phyloP scores from a whole-genome alignment of 2,797 vertebrate genomes.

The Sus cebifrons region DNA sequence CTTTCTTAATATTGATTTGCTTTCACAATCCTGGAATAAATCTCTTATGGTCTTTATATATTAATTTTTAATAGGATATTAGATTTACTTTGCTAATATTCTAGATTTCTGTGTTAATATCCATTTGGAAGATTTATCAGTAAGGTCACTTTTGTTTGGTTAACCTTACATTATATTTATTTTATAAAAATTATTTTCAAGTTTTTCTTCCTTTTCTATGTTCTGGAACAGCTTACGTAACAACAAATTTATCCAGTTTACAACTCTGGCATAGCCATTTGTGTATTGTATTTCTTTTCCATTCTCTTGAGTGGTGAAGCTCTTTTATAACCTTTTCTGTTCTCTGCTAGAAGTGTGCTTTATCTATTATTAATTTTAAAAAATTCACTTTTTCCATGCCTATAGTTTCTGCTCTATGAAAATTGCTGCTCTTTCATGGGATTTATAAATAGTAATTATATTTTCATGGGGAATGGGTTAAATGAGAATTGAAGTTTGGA shows the following conservation, averaged over 20 bases:
- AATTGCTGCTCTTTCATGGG: neutral
- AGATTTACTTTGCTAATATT: neutral
- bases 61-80: slow-evolving; percentile 58
- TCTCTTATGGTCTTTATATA: neutral
- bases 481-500: neutral
- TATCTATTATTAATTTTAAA: neutral
- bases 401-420: neutral
- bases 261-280: neutral
- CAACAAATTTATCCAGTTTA: neutral
- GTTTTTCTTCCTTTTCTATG: neutral
- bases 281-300: neutral
- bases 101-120: slow-evolving; percentile 48
- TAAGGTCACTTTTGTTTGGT: neutral
- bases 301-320: neutral
- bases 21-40: slow-evolving; percentile 51
- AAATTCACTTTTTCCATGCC: neutral
- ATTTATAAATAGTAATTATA: neutral
- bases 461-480: neutral
- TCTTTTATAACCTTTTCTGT: neutral
- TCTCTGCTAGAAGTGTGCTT: neutral
- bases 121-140: neutral
- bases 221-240: neutral
- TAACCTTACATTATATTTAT: neutral
- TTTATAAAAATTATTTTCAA: slow-evolving; percentile 7
- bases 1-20: slow-evolving; percentile 55